Evolutionary conservation across 1,140 invertebrate genomes (phyloP).

Genomic region (Paraescarpia echinospica): DNA sequence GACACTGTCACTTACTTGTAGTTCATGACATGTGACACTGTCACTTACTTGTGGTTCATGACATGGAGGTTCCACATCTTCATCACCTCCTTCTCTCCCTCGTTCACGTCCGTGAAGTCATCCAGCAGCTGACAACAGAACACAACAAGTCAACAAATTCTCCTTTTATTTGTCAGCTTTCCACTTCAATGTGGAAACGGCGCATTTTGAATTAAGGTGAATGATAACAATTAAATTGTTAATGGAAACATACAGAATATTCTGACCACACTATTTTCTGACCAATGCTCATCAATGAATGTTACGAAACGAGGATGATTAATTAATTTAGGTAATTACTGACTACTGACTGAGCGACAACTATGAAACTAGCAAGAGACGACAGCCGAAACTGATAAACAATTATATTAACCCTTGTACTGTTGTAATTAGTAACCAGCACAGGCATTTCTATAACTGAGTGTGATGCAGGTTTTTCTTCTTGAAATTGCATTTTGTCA

Average conservation of each 20-base stretch:
- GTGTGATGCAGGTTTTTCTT: neutral
- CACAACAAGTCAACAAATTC: conserved; percentile 9
- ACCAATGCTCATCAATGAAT: neutral
- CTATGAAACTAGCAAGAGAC: too few relatives aligned
- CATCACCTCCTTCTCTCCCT: conserved; percentile 97
- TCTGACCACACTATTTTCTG: neutral
- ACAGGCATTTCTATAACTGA: too few relatives aligned
- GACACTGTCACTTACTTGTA: conserved; percentile 20
- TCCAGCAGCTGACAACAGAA: conserved; percentile 85
- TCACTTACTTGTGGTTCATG: conserved; percentile 77
- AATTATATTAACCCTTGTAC: neutral
- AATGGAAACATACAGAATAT: neutral
- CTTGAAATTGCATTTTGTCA: neutral
- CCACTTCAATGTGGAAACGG: neutral
- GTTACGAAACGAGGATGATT: neutral
- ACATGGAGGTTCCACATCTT: conserved; percentile 98
- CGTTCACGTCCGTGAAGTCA: conserved; percentile 97
- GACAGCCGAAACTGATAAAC: neutral
- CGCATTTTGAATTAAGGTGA: neutral
- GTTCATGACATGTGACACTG: conserved; percentile 33
- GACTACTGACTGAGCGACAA: too few relatives aligned
- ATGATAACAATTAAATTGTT: neutral
- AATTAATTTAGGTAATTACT: neutral
- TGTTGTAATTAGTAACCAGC: neutral
- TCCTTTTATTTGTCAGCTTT: neutral